phyloP scores from a whole-genome alignment of 2,113 vertebrate species.

The Lontra canadensis region DNA sequence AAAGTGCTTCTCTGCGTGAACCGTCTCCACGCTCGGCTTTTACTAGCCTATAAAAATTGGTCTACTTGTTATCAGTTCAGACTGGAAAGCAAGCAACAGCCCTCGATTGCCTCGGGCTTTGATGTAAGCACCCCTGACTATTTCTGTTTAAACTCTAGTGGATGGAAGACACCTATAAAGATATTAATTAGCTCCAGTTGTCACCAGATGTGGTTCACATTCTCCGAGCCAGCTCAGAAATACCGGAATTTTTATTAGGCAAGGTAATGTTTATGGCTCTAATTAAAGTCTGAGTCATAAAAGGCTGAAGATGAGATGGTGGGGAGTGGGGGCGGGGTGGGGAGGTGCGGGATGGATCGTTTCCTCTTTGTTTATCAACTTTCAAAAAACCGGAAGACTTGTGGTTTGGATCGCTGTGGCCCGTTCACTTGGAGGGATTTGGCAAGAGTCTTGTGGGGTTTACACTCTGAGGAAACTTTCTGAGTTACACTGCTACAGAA shows the following conservation, averaged over 20 bases:
- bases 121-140: slow-evolving; percentile 84
- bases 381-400: slow-evolving; percentile 2
- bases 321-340: neutral
- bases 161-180: slow-evolving; percentile 87
- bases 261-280: slow-evolving; percentile 87
- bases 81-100: slow-evolving; percentile 75
- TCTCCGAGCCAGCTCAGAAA: slow-evolving; percentile 79
- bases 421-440: neutral
- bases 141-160: slow-evolving; percentile 82
- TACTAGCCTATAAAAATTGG: slow-evolving; percentile 87
- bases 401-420: neutral
- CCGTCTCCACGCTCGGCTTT: slow-evolving; percentile 79
- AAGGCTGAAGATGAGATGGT: slow-evolving; percentile 68
- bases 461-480: neutral
- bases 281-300: slow-evolving; percentile 84
- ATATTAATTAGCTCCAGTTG: slow-evolving; percentile 90
- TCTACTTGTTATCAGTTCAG: slow-evolving; percentile 82
- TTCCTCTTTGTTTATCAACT: slow-evolving; percentile 69
- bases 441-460: neutral
- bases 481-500: neutral
- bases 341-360: neutral
- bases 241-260: slow-evolving; percentile 85
- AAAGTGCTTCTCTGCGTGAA: slow-evolving; percentile 81
- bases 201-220: slow-evolving; percentile 85
- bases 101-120: slow-evolving; percentile 81